phyloP scores from a whole-genome alignment of 2,888 invertebrate species.

The Frankliniella intonsa region DNA sequence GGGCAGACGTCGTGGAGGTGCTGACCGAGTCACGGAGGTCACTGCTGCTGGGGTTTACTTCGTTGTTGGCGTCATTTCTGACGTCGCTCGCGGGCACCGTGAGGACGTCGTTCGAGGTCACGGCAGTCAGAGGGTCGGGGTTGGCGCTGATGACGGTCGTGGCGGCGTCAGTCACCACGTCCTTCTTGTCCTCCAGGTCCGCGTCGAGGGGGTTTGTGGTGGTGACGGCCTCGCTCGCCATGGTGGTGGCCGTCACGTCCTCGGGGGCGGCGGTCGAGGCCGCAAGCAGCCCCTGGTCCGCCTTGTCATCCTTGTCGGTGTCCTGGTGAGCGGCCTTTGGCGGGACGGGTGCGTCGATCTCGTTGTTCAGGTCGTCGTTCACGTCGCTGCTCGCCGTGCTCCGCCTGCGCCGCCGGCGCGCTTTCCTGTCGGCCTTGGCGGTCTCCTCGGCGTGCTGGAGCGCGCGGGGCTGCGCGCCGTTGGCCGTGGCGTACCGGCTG shows the following conservation, averaged over 20 bases:
- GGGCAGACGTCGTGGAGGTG: not conserved
- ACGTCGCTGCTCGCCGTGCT: slow-evolving; percentile 32
- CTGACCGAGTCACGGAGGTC: slow-evolving; percentile 25
- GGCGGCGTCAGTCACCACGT: not conserved
- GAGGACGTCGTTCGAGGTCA: not conserved
- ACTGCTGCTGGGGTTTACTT: slow-evolving; percentile 8
- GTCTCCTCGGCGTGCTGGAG: slow-evolving; percentile 35
- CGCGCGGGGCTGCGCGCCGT: slow-evolving; percentile 5
- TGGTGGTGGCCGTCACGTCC: slow-evolving; percentile 13
- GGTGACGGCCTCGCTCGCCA: slow-evolving; percentile 5
- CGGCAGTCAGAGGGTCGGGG: not conserved
- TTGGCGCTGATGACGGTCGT: not conserved
- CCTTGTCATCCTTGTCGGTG: slow-evolving; percentile 19
- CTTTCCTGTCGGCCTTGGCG: slow-evolving; percentile 34
- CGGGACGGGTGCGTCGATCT: slow-evolving; percentile 38
- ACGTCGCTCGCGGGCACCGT: not conserved
- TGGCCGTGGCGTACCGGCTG: slow-evolving; percentile 8
- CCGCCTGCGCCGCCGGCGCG: slow-evolving; percentile 32
- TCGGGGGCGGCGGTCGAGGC: slow-evolving; percentile 27
- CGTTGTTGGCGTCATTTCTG: not conserved
- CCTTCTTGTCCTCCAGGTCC: not conserved
- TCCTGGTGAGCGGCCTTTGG: slow-evolving; percentile 35
- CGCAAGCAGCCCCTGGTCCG: slow-evolving; percentile 26
- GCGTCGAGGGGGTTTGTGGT: not conserved
- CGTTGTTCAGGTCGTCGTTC: slow-evolving; percentile 35